These are phyloP conservation scores for Bucorvus abyssinicus DNA, from an alignment of 2,797 vertebrate genomes.

Conservation along the genomic window DNA sequence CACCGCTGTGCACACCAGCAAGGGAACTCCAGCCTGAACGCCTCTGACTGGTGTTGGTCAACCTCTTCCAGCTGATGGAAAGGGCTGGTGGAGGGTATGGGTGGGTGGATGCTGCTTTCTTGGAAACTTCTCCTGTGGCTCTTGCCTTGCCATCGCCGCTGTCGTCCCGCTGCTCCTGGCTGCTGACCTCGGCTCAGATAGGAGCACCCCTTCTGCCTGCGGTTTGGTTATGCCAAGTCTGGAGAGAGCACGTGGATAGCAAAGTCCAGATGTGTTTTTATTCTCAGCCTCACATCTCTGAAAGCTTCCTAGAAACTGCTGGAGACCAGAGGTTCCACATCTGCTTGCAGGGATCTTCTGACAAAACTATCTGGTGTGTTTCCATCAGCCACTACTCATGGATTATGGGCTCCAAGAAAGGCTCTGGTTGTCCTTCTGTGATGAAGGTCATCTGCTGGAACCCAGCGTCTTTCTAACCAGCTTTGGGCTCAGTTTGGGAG, in stretches of 20 bases:
- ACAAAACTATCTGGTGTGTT: neutral
- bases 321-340: neutral
- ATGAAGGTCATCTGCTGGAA: neutral
- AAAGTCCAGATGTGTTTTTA: neutral
- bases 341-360: neutral
- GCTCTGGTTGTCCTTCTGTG: neutral
- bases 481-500: neutral
- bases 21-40: neutral
- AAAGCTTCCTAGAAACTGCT: neutral
- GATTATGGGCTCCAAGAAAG: neutral
- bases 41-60: neutral
- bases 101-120: neutral
- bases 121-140: neutral
- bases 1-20: accelerated
- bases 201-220: neutral
- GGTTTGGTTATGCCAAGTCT: accelerated
- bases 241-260: neutral
- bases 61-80: neutral
- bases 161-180: accelerated
- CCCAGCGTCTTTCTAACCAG: neutral
- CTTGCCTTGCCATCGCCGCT: neutral
- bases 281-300: neutral
- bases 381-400: neutral
- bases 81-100: neutral
- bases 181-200: too few relatives aligned